A percentile compares a stretch with the other conserved stretches of the same genome.
phyloP scores from a whole-genome alignment of 1,140 invertebrate species.

The Cryptotermes secundus region DNA sequence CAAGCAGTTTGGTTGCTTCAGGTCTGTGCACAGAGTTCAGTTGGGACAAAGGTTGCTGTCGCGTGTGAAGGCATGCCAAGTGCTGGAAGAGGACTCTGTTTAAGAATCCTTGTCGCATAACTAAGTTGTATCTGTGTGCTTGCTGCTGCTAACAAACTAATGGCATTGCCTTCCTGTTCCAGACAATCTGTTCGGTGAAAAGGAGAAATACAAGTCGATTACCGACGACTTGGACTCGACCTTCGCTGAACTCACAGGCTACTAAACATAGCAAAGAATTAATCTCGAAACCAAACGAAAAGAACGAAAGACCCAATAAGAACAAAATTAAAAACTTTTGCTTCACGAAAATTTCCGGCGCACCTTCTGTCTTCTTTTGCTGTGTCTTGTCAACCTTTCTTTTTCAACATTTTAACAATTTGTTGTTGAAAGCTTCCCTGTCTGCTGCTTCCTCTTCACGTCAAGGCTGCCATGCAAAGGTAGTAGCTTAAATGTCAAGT shows the following conservation, averaged over 20 bases:
- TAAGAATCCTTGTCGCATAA: background rate
- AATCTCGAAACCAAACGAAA: background rate
- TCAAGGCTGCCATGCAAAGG: constrained; percentile 31
- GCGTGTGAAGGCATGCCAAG: no score
- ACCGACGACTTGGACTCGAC: constrained; percentile 98
- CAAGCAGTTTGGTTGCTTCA: no score
- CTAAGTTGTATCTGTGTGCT: background rate
- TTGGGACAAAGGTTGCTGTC: no score
- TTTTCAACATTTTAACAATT: constrained; percentile 13
- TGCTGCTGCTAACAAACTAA: background rate
- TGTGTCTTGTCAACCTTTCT: background rate
- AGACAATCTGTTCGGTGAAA: constrained; percentile 92
- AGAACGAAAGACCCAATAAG: background rate
- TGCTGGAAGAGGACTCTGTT: background rate
- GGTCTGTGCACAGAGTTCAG: no score
- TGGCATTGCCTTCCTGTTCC: constrained; percentile 49
- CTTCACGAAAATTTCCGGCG: constrained; percentile 24
- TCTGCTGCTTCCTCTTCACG: constrained; percentile 26
- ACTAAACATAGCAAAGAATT: constrained; percentile 57
- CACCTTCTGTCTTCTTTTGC: constrained; percentile 26
- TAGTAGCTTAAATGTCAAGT: constrained; percentile 31
- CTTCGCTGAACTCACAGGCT: constrained; percentile 84
- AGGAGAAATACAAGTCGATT: constrained; percentile 95
- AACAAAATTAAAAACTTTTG: constrained; percentile 21
- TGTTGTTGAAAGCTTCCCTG: constrained; percentile 17